Conservation (phyloP, 2,797 vertebrate species). For the Huso huso region DNA sequence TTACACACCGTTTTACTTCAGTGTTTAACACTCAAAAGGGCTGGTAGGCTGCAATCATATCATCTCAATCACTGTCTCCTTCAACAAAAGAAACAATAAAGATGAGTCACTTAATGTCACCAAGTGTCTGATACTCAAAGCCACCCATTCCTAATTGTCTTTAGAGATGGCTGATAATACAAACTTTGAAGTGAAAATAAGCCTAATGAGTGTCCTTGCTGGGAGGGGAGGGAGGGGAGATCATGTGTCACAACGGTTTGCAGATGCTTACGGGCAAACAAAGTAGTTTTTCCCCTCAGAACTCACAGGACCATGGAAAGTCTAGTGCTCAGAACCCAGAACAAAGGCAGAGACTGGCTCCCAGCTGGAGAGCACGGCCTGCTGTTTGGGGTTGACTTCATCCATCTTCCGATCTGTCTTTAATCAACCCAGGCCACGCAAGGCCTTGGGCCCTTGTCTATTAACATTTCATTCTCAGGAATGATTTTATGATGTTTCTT, state of each 20-base stretch:
- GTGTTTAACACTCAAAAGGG: constrained; percentile 81
- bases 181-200: constrained; percentile 84
- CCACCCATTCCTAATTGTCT: constrained; percentile 86
- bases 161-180: constrained; percentile 84
- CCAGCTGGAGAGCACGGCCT: constrained; percentile 55
- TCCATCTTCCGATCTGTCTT: constrained; percentile 60
- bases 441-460: constrained; percentile 29
- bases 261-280: constrained; percentile 54
- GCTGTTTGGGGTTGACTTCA: constrained; percentile 54
- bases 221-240: constrained; percentile 39
- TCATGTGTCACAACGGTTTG: constrained; percentile 54
- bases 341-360: constrained; percentile 67
- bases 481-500: constrained; percentile 16
- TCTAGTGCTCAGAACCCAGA: constrained; percentile 53
- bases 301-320: constrained; percentile 55
- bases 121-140: constrained; percentile 76
- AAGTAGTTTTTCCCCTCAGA: constrained; percentile 56
- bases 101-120: constrained; percentile 78
- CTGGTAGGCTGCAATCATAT: constrained; percentile 64
- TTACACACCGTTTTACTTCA: constrained; percentile 82
- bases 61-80: constrained; percentile 78
- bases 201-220: constrained; percentile 70
- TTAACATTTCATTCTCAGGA: constrained; percentile 21
- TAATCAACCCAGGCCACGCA: constrained; percentile 25
- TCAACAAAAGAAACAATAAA: constrained; percentile 75